Base-by-base conservation (phyloP, 2,797 vertebrate species). In the Falco berigora region DNA sequence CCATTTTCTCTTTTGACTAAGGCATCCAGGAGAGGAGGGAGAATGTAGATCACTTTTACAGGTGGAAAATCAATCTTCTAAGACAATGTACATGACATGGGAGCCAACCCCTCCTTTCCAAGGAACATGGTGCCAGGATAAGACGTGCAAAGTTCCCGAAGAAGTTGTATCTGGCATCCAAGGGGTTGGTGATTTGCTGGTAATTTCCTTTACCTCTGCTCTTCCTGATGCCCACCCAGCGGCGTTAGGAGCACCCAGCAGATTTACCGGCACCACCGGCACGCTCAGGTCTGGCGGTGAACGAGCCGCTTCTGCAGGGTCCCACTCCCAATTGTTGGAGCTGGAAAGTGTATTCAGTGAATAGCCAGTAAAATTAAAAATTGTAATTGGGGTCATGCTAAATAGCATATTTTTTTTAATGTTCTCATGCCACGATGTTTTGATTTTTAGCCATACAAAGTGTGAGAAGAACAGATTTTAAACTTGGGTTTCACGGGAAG, bases 1-100 rank as follows among this genome's bases (percentile, higher is more conserved):
- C 97, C 94, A 97, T 98, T 98, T 97, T 95, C 92, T 79, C 90
- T 94, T 97, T 94, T 88, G 93, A 93, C 68, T 79, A 46, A 96
- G 94, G 93, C 78, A 42, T 86, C 94, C 76, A 78, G 94, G 84
- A 94, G 92, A 92, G 87, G 79, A 59, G 63, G 42, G 89, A 67
- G 85, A 56, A 24, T 1, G 79, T 96, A 96, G 95, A 97, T 97
- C 96, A 97, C 90, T 96, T 96, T 96, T 96, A 95, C 91, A 96
- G 92, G 95, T 96, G 76, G 53, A 86, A 93, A 96, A 97, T 97
- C 94, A 96, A 96, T 96, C 95, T 96, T 52, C 44, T 78, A 84
- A 95, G 96, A 97, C 96, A 96, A 96, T 94, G 93, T 50, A 8
- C 42, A 16, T 0, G 46, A 52, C 36, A 12, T 16, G 8, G 47